Percentiles rank a stretch among this genome's conserved stretches.
Evolutionary conservation across 2,113 vertebrate genomes (phyloP).

Genomic region (Mus spicilegus): DNA sequence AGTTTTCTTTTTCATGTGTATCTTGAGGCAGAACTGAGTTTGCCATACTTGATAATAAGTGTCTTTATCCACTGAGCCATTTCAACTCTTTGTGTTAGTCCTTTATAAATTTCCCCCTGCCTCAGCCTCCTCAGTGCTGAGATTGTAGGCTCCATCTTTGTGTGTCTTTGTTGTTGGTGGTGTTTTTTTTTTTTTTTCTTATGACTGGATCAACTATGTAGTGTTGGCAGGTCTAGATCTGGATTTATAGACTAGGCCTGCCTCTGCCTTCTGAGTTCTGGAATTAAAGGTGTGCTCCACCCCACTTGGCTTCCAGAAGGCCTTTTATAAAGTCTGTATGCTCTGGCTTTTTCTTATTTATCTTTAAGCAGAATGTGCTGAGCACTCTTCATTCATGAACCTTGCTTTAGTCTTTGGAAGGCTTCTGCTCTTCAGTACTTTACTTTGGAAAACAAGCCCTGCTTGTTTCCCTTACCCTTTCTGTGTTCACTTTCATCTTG

Average conservation of each 20-base stretch:
- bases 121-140: neutral
- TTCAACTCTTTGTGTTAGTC: neutral
- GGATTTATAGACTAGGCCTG: neutral
- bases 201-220: neutral
- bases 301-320: neutral
- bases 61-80: neutral
- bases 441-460: neutral
- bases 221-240: neutral
- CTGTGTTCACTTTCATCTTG: conserved; percentile 40
- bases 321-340: conserved; percentile 1
- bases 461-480: neutral
- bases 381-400: neutral
- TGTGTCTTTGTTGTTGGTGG: neutral
- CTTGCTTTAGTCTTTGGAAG: neutral
- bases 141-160: neutral
- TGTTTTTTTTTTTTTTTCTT: neutral
- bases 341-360: neutral
- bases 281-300: neutral
- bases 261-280: neutral
- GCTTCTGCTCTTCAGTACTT: neutral
- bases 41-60: neutral
- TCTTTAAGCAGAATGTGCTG: neutral
- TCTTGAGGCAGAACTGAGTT: neutral
- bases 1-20: neutral
- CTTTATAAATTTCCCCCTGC: conserved; percentile 8